Evolutionary conservation across 1,140 invertebrate genomes (phyloP).

Genomic region (Dreissena rostriformis): DNA sequence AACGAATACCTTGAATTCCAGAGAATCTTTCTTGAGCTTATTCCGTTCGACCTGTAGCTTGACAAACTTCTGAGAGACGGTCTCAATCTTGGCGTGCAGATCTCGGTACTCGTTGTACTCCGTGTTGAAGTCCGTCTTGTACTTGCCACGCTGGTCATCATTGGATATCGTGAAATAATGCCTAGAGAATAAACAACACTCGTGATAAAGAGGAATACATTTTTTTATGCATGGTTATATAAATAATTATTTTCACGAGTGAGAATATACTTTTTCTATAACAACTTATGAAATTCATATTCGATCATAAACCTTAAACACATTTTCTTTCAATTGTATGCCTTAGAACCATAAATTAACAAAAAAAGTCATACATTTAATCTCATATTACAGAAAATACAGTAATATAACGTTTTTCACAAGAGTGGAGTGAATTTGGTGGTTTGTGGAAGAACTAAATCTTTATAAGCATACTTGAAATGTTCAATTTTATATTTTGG

Average conservation of each 20-base stretch:
- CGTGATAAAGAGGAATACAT: no score
- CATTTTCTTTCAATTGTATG: no score
- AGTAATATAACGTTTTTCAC: no score
- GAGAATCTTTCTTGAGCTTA: slow-evolving; percentile 82
- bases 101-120: slow-evolving; percentile 92
- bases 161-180: slow-evolving; percentile 90
- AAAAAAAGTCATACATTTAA: no score
- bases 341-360: no score
- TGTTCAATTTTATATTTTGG: no score
- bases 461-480: no score
- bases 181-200: slow-evolving; percentile 81
- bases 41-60: slow-evolving; percentile 87
- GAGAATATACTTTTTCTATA: background rate
- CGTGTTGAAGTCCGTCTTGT: slow-evolving; percentile 93
- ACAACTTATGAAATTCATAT: background rate
- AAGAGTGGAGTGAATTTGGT: no score
- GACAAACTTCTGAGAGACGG: slow-evolving; percentile 89
- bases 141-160: slow-evolving; percentile 89
- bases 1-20: slow-evolving; percentile 82
- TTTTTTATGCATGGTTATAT: background rate
- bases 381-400: no score
- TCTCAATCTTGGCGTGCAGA: slow-evolving; percentile 89
- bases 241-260: background rate
- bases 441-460: no score
- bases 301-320: background rate